Evolutionary conservation across 2,888 invertebrate genomes (phyloP), one percentile per base, ranked within the genome.

Genomic region (Hydrotaea diabolus): DNA sequence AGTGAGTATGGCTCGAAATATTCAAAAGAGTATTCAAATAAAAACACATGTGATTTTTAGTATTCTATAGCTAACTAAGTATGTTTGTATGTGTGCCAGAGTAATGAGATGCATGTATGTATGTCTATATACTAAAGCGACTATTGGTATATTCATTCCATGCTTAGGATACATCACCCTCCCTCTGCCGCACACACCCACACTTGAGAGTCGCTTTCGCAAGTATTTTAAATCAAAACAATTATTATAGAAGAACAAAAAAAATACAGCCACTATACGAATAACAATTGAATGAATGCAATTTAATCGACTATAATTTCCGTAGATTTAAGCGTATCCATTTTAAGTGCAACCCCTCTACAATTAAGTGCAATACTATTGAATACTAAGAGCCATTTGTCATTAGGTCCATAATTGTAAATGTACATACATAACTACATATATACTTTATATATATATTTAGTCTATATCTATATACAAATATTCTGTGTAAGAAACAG

Each of bases 21-120:
- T 62, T 62, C 26, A 4, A 5, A 77, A 53, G 69, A 80, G 66
- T 85, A 85, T 85, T 85, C 79, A 46, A 69, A 43, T 69, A 43
- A 79, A 82, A 82, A 80, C 76, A 73, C 46, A 82, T 85, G 85
- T 85, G 85, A 85, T 85, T 79, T 82, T 79, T 85, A 85, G 82
- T 85, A 85, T 85, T 85, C 79, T 72, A 26, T 85, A 85, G 82
- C 64, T 79, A n/a, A n/a, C n/a, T n/a, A n/a, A n/a, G n/a, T n/a
- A 82, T 85, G 64, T 80, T 23, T 17, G 31, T 77, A 82, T 85
- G 64, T 80, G 39, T n/a, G 31, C n/a, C 23, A 21, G 21, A n/a
- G n/a, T n/a, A n/a, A n/a, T n/a, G n/a, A n/a, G n/a, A n/a, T n/a
- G n/a, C n/a, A n/a, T n/a, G n/a, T n/a, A 13, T 21, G 39, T 39